phyloP scores from a whole-genome alignment of 2,797 vertebrate genomes.

The Hydrophis major region DNA sequence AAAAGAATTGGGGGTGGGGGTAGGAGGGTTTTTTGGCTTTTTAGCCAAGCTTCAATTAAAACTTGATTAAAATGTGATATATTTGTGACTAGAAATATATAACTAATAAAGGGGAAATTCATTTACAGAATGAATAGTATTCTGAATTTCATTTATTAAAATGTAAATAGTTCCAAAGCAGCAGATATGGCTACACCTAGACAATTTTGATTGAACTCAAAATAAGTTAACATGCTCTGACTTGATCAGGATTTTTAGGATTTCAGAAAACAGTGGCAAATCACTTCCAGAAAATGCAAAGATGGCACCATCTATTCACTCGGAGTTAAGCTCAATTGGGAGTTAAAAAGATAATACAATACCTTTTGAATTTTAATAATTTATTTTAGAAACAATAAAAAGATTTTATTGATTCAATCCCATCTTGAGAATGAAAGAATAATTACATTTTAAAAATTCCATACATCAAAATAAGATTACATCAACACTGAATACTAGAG shows the following conservation, averaged over 20 bases:
- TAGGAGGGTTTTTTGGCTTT: not conserved
- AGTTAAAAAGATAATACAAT: not conserved
- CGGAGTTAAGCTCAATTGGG: not conserved
- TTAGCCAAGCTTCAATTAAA: not conserved
- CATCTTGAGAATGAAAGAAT: not conserved
- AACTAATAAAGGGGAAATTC: not conserved
- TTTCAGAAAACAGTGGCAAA: not conserved
- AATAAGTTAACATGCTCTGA: not conserved
- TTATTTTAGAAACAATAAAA: not conserved
- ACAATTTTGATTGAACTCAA: not conserved
- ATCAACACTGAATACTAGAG: not conserved
- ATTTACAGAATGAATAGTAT: not conserved
- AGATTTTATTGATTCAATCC: not conserved
- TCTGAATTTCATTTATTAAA: not conserved
- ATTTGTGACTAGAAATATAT: not conserved
- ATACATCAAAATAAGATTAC: not conserved
- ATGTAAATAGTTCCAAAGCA: not conserved
- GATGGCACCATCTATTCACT: not conserved
- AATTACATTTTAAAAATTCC: not conserved
- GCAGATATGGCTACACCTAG: not conserved
- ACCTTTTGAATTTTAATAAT: not conserved
- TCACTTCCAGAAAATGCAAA: not conserved
- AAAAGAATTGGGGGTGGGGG: not conserved
- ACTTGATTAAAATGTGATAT: not conserved
- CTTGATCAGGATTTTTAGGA: not conserved